Evolutionary conservation across 1,140 invertebrate species (phyloP).

Genomic region (Leptinotarsa lineolata): DNA sequence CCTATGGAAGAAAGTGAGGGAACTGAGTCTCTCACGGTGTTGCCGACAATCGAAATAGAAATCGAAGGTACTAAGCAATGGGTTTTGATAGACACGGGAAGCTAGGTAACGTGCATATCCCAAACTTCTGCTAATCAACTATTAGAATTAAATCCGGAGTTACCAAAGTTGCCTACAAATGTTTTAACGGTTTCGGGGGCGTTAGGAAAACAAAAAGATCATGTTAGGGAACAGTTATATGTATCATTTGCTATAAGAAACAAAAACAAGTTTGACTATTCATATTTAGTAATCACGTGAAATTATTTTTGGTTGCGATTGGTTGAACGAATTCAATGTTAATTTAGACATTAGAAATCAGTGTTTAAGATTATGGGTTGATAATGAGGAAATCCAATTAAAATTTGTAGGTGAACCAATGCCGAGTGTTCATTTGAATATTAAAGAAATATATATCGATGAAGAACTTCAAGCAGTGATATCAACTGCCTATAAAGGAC

Average conservation of each 20-base stretch:
- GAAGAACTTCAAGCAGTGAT: neutral
- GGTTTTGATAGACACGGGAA: constrained; percentile 37
- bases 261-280: constrained; percentile 19
- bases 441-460: neutral
- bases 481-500: too few relatives aligned
- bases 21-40: too few relatives aligned
- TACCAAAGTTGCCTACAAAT: constrained; percentile 39
- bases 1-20: neutral
- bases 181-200: constrained; percentile 36
- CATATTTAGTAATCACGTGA: constrained; percentile 35
- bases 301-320: constrained; percentile 45
- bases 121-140: constrained; percentile 35
- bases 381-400: neutral
- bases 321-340: constrained; percentile 36
- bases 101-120: constrained; percentile 44
- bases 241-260: neutral
- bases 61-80: too few relatives aligned
- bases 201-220: constrained; percentile 36
- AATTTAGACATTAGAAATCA: constrained; percentile 27
- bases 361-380: neutral
- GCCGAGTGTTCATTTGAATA: neutral
- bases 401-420: constrained; percentile 9
- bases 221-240: constrained; percentile 35
- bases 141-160: constrained; percentile 20
- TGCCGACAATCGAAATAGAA: neutral